Evolutionary conservation across 2,113 vertebrate genomes (phyloP).

Genomic region (Silurus meridionalis): DNA sequence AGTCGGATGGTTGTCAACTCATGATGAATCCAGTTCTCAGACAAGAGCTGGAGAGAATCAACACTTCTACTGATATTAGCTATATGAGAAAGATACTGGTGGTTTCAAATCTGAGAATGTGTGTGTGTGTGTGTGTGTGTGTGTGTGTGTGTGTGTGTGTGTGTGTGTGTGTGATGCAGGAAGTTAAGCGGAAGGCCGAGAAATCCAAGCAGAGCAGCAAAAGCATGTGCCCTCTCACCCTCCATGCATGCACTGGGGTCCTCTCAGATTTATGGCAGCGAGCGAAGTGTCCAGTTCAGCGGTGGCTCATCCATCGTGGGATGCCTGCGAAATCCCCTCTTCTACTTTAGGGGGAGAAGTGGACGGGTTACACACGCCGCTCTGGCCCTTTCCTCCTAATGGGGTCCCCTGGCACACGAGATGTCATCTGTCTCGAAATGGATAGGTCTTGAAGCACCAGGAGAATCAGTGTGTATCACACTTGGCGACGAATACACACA

Average conservation of each 20-base stretch:
- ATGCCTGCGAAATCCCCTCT: slow-evolving; percentile 44
- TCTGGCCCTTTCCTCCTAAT: slow-evolving; percentile 70
- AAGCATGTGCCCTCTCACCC: slow-evolving; percentile 10
- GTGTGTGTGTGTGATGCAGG: slow-evolving; percentile 4
- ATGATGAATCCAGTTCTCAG: background rate
- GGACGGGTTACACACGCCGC: slow-evolving; percentile 61
- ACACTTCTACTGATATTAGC: background rate
- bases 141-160: background rate
- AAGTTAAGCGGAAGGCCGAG: slow-evolving; percentile 11
- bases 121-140: slow-evolving; percentile 4
- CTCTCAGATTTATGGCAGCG: slow-evolving; percentile 58
- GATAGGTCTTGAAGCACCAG: slow-evolving; percentile 62
- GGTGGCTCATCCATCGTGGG: slow-evolving; percentile 59
- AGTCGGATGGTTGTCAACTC: background rate
- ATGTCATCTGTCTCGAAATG: slow-evolving; percentile 65
- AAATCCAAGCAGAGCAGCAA: slow-evolving; percentile 37
- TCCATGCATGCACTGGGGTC: slow-evolving; percentile 37
- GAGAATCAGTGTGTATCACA: slow-evolving; percentile 45
- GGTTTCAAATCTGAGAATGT: slow-evolving; percentile 47
- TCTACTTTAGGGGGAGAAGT: slow-evolving; percentile 54
- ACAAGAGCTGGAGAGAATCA: background rate
- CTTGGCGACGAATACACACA: slow-evolving; percentile 7
- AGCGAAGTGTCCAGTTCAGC: slow-evolving; percentile 64
- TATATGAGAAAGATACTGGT: slow-evolving; percentile 7
- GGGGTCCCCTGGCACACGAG: slow-evolving; percentile 71